A percentile compares a stretch with the other conserved stretches of the same genome.
Evolutionary conservation across 1,140 invertebrate genomes (phyloP).

Genomic region (Cepaea nemoralis): DNA sequence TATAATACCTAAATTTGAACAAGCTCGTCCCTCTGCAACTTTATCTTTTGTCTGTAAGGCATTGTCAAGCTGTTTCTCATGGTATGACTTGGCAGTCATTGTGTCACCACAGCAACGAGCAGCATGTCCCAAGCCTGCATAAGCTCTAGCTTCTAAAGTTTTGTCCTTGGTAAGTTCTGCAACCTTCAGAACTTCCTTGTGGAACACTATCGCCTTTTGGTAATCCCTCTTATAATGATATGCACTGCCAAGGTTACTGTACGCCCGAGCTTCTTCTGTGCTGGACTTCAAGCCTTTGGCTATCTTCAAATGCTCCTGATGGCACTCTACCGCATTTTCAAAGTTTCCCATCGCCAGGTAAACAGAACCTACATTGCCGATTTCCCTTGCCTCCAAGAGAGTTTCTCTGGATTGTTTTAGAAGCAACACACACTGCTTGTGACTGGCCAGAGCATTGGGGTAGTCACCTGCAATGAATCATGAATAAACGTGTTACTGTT

Average conservation of each 20-base stretch:
- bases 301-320: conserved; percentile 93
- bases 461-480: conserved; percentile 77
- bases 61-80: conserved; percentile 95
- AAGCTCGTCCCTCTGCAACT: conserved; percentile 89
- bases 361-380: conserved; percentile 95
- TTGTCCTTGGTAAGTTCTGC: conserved; percentile 90
- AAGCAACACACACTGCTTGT: conserved; percentile 95
- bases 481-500: neutral
- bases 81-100: conserved; percentile 89
- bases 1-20: conserved; percentile 88
- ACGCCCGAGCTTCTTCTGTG: conserved; percentile 93
- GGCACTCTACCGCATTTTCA: conserved; percentile 94
- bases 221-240: conserved; percentile 95
- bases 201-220: conserved; percentile 91
- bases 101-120: conserved; percentile 88
- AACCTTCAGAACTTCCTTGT: conserved; percentile 92
- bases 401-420: conserved; percentile 93
- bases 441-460: conserved; percentile 92
- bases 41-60: conserved; percentile 91
- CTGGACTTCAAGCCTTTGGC: conserved; percentile 89
- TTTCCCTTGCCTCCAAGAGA: conserved; percentile 88
- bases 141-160: conserved; percentile 93
- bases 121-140: conserved; percentile 94
- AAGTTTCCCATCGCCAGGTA: conserved; percentile 97
- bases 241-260: conserved; percentile 93